phyloP scores from a whole-genome alignment of 2,888 invertebrate species.

The Xestia c-nigrum region DNA sequence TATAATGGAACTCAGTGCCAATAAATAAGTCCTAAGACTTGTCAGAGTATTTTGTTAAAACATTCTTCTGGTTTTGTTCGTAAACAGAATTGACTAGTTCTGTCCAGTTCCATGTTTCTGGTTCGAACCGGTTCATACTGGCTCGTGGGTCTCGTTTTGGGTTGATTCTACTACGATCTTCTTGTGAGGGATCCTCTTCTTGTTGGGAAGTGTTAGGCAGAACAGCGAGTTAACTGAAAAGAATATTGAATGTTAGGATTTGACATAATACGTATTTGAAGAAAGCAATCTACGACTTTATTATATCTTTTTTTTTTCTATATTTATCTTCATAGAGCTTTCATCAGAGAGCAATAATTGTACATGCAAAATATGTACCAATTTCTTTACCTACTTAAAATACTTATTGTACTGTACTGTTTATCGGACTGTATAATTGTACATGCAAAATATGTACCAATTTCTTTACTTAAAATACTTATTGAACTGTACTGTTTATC shows the following conservation, averaged over 20 bases:
- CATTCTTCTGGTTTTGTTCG: conserved; percentile 36
- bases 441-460: background rate
- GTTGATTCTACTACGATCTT: conserved; percentile 73
- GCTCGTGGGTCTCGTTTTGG: conserved; percentile 83
- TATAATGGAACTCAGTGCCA: conserved; percentile 31
- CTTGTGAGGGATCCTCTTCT: conserved; percentile 71
- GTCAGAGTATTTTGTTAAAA: conserved; percentile 47
- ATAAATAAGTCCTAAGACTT: conserved; percentile 43
- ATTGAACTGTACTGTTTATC: background rate
- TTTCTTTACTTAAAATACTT: background rate
- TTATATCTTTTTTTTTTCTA: too few relatives aligned
- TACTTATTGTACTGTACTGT: background rate
- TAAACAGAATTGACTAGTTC: conserved; percentile 56
- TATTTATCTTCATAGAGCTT: background rate
- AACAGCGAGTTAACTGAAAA: conserved; percentile 80
- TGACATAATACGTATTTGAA: background rate
- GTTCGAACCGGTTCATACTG: conserved; percentile 78
- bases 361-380: background rate
- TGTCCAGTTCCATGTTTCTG: conserved; percentile 56
- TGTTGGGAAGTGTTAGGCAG: conserved; percentile 83
- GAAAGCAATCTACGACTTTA: background rate
- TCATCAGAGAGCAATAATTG: background rate
- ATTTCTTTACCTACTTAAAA: background rate
- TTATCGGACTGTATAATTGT: background rate
- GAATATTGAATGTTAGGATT: background rate